Evolutionary conservation across 2,113 vertebrate genomes (phyloP).

Genomic region (Pipra filicauda): DNA sequence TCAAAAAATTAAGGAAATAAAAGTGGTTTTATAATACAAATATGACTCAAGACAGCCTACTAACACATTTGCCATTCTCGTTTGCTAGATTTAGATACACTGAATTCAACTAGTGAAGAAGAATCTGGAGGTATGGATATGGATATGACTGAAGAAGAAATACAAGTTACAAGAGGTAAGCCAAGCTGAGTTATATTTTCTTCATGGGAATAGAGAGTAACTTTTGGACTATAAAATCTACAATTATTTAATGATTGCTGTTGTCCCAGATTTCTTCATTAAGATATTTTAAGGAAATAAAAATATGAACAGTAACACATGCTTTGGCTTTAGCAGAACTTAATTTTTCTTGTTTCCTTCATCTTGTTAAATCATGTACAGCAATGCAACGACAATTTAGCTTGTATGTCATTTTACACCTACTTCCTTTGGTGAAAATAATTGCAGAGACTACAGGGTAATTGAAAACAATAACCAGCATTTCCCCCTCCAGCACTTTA

Average conservation of each 20-base stretch:
- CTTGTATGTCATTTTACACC: neutral
- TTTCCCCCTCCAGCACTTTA: neutral
- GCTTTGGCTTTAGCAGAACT: neutral
- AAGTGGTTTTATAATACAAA: neutral
- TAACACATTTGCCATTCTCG: neutral
- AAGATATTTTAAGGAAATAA: neutral
- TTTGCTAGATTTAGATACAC: conserved; percentile 40
- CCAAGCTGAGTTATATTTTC: neutral
- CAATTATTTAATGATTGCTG: neutral
- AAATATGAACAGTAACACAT: neutral
- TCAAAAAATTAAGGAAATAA: neutral
- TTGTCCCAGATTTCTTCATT: neutral
- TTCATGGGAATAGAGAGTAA: neutral
- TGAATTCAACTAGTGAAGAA: neutral
- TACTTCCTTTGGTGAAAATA: neutral
- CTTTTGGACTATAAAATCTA: neutral
- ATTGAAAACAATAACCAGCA: neutral
- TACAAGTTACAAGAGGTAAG: conserved; percentile 14
- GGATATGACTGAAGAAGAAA: neutral
- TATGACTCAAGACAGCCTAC: neutral
- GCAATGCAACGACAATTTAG: neutral
- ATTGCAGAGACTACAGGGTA: neutral
- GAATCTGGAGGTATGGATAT: neutral
- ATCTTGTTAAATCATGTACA: neutral
- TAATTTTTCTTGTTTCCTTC: neutral